Evolutionary conservation across 2,797 vertebrate species (phyloP), one percentile per base, ranked within the genome.

Genomic region (Paramormyrops hopkinsi): DNA sequence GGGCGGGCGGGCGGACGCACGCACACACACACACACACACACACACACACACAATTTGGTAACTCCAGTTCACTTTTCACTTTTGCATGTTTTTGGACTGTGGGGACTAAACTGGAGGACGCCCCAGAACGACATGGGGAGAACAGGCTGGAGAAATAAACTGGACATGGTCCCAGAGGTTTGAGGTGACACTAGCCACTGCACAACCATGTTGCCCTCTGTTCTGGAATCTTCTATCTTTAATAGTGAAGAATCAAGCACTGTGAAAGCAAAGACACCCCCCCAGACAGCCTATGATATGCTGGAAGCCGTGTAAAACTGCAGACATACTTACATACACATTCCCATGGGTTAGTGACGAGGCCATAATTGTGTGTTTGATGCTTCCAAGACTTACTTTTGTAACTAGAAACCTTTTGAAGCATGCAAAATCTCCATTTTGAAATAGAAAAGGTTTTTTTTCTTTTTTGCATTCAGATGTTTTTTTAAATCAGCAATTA

Each of bases 331-430:
- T 79, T 44, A 82, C 41, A 82, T 82, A 46, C 6, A 46, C 76
- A 82, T 82, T 82, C 7, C 76, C 8, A 46, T 46, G 37, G 41
- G 41, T 82, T n/a, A 82, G 76, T n/a, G 76, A n/a, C 76, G 46
- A 44, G 76, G 17, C 41, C 8, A 1, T 46, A 17, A 19, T 79
- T 17, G 9, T 41, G 37, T 44, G 14, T 46, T 9, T 46, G 6
- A 82, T 46, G 37, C 19, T 90, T 91, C 89, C 87, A 22, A 91
- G 91, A 90, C 22, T 53, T 48, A 53, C 12, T 33, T 44, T 44
- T 41, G 76, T 46, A 22, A 44, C 19, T 82, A 46, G 76, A 82
- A 82, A 44, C 17, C 41, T 3, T 44, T 46, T n/a, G 76, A 82
- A 44, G 7, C 41, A 82, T 82, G 41, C 76, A 82, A n/a, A 82